Base-by-base conservation (phyloP, 2,888 invertebrate genomes). In the Emmelina monodactyla region DNA sequence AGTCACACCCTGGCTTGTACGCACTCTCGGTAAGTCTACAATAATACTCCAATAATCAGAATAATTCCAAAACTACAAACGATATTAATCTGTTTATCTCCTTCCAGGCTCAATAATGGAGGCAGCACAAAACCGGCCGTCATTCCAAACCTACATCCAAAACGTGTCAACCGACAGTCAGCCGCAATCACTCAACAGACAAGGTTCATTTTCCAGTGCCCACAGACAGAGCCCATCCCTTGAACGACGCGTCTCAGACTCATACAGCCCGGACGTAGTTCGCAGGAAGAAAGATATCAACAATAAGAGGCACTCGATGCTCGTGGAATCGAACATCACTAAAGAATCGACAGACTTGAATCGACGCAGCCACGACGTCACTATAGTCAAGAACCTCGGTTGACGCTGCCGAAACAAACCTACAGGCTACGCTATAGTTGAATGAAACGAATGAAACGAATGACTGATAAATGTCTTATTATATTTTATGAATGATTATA, bases 1-100 rank as follows among this genome's bases (percentile, higher is more conserved):
- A 0, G 97, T 95, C 88, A 88, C 96, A 15, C 92, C 92, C 1
- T 98, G 97, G 97, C 84, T 97, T 35, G 92, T 94, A 44, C 95
- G 96, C 70, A 97, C 97, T 0, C 83, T 97, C 16, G 78, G 81
- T 80, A 53, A 83, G 83, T 32, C 5, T 19, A 19, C n/a, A 19
- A 9, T 19, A 34, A 16, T 11, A 13, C 12, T 16, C 9, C 5
- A 7, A 9, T 4, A 35, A 28, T 28, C 30, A 32, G 5, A 5
- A n/a, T 4, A 6, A 28, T 28, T n/a, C n/a, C 19, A 19, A 19
- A 6, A 19, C 9, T 5, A 19, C 9, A 19, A 19, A 19, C 6
- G 9, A 19, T 19, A 19, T 6, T 19, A 19, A 6, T 19, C 9
- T 19, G 19, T 6, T 19, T 5, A 6, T 5, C 6, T 19, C 19